These are phyloP conservation scores for Scaptomyza reducta DNA, from an alignment of 2,888 invertebrate genomes.

Conservation along the genomic window DNA sequence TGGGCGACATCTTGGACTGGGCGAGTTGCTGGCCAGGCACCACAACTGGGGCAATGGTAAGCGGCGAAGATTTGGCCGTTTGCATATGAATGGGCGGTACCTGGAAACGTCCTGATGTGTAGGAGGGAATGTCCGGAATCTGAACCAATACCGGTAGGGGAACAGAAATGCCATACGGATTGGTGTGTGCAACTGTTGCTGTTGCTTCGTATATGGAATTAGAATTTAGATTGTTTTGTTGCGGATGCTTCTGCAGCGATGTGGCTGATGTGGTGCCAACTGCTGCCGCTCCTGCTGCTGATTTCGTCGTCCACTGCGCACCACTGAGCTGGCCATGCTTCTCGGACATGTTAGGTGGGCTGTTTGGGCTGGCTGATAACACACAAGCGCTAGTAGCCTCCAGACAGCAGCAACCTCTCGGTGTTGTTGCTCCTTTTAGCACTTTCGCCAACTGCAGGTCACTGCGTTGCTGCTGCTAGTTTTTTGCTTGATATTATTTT, in stretches of 20 bases:
- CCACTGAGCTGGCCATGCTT: conserved; percentile 82
- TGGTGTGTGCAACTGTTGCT: conserved; percentile 29
- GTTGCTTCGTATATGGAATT: conserved; percentile 43
- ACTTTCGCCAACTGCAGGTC: conserved; percentile 30
- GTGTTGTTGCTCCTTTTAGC: conserved; percentile 32
- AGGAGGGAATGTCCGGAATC: conserved; percentile 54
- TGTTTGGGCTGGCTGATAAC: conserved; percentile 24
- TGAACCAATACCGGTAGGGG: conserved; percentile 40
- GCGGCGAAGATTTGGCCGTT: conserved; percentile 53
- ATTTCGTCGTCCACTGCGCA: conserved; percentile 82
- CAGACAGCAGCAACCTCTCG: conserved; percentile 33
- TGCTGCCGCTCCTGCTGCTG: conserved; percentile 57
- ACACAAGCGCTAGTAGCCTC: conserved; percentile 21
- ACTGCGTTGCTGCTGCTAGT: conserved; percentile 22
- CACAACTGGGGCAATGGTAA: conserved; percentile 56
- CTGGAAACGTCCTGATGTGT: conserved; percentile 75
- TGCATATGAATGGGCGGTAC: conserved; percentile 68
- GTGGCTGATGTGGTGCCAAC: conserved; percentile 42
- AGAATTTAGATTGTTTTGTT: conserved; percentile 27
- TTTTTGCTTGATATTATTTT: conserved; percentile 32
- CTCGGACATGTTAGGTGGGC: conserved; percentile 81
- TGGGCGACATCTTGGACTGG: conserved; percentile 65
- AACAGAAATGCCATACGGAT: conserved; percentile 59
- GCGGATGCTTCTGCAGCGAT: conserved; percentile 49
- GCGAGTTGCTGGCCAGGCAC: conserved; percentile 22